Base-by-base conservation (phyloP, 2,888 invertebrate species). In the Baccha elongata region DNA sequence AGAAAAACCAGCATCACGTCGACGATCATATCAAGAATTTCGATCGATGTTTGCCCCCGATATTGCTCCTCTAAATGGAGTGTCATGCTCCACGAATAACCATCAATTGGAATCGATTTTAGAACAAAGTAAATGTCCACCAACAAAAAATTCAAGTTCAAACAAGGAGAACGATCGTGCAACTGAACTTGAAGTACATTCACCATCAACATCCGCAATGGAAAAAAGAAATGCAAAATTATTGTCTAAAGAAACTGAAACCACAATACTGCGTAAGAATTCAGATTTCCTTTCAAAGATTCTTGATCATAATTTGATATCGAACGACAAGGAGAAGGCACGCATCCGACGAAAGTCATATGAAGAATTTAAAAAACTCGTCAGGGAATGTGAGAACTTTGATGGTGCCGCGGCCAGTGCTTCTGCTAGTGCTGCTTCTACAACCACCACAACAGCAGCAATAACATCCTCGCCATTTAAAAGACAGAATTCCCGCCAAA, bases 361-460 rank as follows among this genome's bases (percentile, higher is more conserved):
- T 80, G 91, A 91, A 84, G 91, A 91, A 86, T 91, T 91, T 74
- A 91, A 91, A 84, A 89, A 88, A 74, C 87, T 90, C 69, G 89
- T 90, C 55, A 88, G 88, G 83, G 90, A 91, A 83, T 88, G 88
- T 75, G 90, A 90, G 72, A 86, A 81, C 53, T 53, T 55, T 71
- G 74, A 84, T 29, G 81, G 67, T n/a, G 72, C 80, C 65, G 73
- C 67, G 53, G 26, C 32, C 58, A 29, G 23, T 11, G 23, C 23
- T 6, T 48, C 26, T 8, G n/a, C 8, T 13, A 55, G 32, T 67
- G 60, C 40, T 53, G 68, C 7, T 11, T 37, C 60, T 13, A 21
- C 32, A 21, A 15, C 23, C 42, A 37, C 17, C 26, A 21, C 26
- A 15, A 26, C 50, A 11, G 26, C 65, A 21, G 37, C 72, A 8